Percentiles rank a stretch among this genome's conserved stretches.
These are phyloP conservation scores for Drosophila silvestris DNA, from an alignment of 2,888 invertebrate genomes.

Conservation along the genomic window DNA sequence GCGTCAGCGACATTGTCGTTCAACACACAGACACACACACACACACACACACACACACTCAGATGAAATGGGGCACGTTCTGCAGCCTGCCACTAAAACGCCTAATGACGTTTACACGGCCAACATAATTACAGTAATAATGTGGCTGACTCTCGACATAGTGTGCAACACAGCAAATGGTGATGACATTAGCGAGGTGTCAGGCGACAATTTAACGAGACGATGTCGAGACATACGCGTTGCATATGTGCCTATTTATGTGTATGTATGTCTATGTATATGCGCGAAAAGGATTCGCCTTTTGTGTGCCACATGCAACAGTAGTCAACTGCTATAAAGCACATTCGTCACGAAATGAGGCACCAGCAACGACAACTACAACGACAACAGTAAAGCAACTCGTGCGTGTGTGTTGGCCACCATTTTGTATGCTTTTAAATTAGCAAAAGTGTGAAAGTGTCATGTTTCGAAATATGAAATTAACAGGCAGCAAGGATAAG, in stretches of 20 bases:
- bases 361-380: conserved; percentile 22
- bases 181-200: conserved; percentile 80
- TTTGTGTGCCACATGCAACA: conserved; percentile 66
- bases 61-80: conserved; percentile 51
- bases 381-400: conserved; percentile 15
- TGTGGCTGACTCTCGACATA: conserved; percentile 62
- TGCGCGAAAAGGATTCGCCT: conserved; percentile 64
- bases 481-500: conserved; percentile 56
- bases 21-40: conserved; percentile 6
- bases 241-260: conserved; percentile 39
- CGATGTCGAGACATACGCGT: conserved; percentile 40
- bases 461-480: conserved; percentile 83
- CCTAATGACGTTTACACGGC: conserved; percentile 80
- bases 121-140: conserved; percentile 79
- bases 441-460: conserved; percentile 83
- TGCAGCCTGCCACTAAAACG: conserved; percentile 62
- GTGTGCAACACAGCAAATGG: conserved; percentile 44
- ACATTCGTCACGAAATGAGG: conserved; percentile 75
- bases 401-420: conserved; percentile 74
- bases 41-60: not conserved
- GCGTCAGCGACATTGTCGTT: conserved; percentile 30
- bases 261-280: not conserved
- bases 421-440: conserved; percentile 82
- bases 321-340: conserved; percentile 53
- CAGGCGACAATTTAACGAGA: conserved; percentile 79